Conservation (phyloP, 92 coral and sea anemone species). For the Porites evermanni region DNA sequence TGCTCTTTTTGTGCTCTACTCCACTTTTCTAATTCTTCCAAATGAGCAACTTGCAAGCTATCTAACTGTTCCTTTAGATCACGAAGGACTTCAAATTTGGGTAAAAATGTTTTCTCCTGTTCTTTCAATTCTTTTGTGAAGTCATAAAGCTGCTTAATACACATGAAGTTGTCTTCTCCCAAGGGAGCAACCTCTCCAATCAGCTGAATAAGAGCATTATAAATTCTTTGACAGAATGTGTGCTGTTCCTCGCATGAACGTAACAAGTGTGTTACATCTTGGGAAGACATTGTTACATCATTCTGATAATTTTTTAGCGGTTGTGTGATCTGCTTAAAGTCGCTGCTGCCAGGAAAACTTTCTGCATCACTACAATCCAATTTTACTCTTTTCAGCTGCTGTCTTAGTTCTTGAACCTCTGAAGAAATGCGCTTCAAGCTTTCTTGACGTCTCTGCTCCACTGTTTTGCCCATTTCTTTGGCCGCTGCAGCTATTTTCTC, state of each 20-base stretch:
- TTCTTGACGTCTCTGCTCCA: slow-evolving; percentile 79
- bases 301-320: background rate
- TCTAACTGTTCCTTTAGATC: slow-evolving; percentile 44
- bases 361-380: slow-evolving; percentile 50
- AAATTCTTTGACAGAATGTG: slow-evolving; percentile 61
- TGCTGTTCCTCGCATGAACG: slow-evolving; percentile 71
- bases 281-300: slow-evolving; percentile 9
- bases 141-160: slow-evolving; percentile 72
- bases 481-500: slow-evolving; percentile 73
- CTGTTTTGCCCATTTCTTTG: slow-evolving; percentile 65
- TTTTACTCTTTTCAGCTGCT: slow-evolving; percentile 58
- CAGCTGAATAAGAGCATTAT: slow-evolving; percentile 63
- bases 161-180: slow-evolving; percentile 68
- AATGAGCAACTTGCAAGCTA: slow-evolving; percentile 41
- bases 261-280: slow-evolving; percentile 49
- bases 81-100: slow-evolving; percentile 61
- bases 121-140: slow-evolving; percentile 74
- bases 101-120: slow-evolving; percentile 65
- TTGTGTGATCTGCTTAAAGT: background rate
- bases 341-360: background rate
- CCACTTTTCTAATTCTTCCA: slow-evolving; percentile 71
- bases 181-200: slow-evolving; percentile 82
- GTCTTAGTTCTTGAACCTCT: slow-evolving; percentile 72
- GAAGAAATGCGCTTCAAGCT: slow-evolving; percentile 81
- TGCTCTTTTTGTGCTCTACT: slow-evolving; percentile 67